Base-by-base conservation (phyloP, 2,888 invertebrate species). In the Chironomus tentans region DNA sequence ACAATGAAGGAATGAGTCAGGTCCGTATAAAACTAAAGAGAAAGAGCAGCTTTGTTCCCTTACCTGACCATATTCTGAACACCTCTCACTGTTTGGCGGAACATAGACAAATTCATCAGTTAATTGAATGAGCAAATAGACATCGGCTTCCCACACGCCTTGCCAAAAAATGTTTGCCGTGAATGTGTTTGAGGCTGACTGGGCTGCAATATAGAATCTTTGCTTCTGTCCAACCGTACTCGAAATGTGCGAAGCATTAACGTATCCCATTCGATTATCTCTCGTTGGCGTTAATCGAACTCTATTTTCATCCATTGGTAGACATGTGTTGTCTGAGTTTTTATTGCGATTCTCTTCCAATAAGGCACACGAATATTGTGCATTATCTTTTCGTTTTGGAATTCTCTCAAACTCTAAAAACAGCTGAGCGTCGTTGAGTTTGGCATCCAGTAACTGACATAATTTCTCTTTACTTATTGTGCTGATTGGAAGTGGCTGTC, bases 201-300 rank as follows among this genome's bases (percentile, higher is more conserved):
- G 84, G 18, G 82, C 83, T 48, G 92, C 91, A 78, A 95, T 92
- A 85, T 95, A 96, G 85, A 94, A 94, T 78, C 93, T 88, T 80
- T 93, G 92, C 78, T 90, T 89, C 78, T 89, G 90, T 79, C 93
- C 93, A 10, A 95, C 92, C 2, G 92, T 92, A 81, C 94, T 91
- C 93, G 93, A 92, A 78, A 97, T 89, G 81, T 95, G 93, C 2
- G 95, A 95, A 1, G 96, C 96, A 85, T 97, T 97, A 79, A 97
- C 92, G 80, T 97, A 97, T 13, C 97, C 97, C 80, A 89, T 88
- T 75, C 91, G 90, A 84, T 97, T 97, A 79, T 89, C 88, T 80
- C 91, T 90, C 10, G 91, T 88, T 5, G 95, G 92, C n/a, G 90
- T 90, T 22, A 97, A 85, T 77, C 92, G 87, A 48, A 97, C 91